Evolutionary conservation across 2,113 vertebrate genomes (phyloP).

Genomic region (Pipa parva): DNA sequence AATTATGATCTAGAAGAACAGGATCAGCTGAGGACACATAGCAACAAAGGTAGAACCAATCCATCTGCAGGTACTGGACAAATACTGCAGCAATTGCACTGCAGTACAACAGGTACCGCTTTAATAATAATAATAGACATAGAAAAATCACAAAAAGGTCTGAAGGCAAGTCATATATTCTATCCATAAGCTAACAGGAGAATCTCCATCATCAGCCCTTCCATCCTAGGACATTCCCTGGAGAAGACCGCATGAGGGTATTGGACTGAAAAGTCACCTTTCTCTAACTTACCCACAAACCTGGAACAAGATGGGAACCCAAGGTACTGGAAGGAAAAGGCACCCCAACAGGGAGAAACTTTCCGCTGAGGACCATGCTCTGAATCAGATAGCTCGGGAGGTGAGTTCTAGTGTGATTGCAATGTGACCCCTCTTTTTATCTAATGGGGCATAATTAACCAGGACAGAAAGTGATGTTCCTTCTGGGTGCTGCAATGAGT

Average conservation of each 20-base stretch:
- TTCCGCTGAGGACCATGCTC: constrained; percentile 84
- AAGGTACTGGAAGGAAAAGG: constrained; percentile 80
- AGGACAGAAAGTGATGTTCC: too few relatives aligned
- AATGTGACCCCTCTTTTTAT: too few relatives aligned
- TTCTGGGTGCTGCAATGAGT: too few relatives aligned
- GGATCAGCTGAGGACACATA: constrained; percentile 17
- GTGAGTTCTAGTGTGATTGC: constrained; percentile 62
- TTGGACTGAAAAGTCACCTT: constrained; percentile 6
- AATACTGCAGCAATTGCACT: too few relatives aligned
- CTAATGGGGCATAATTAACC: too few relatives aligned
- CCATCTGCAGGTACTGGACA: not conserved
- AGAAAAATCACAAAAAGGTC: not conserved
- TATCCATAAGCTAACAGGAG: not conserved
- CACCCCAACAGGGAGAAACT: constrained; percentile 78
- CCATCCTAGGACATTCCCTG: not conserved
- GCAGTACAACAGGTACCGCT: too few relatives aligned
- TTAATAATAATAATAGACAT: too few relatives aligned
- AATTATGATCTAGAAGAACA: constrained; percentile 11
- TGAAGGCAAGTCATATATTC: not conserved
- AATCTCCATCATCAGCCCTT: not conserved
- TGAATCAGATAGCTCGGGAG: constrained; percentile 86
- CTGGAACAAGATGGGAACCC: constrained; percentile 74
- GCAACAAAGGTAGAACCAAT: constrained; percentile 19
- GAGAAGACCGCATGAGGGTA: constrained; percentile 21
- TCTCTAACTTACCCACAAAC: not conserved